Conservation (phyloP, 2,113 vertebrate genomes). For the Mola mola region DNA sequence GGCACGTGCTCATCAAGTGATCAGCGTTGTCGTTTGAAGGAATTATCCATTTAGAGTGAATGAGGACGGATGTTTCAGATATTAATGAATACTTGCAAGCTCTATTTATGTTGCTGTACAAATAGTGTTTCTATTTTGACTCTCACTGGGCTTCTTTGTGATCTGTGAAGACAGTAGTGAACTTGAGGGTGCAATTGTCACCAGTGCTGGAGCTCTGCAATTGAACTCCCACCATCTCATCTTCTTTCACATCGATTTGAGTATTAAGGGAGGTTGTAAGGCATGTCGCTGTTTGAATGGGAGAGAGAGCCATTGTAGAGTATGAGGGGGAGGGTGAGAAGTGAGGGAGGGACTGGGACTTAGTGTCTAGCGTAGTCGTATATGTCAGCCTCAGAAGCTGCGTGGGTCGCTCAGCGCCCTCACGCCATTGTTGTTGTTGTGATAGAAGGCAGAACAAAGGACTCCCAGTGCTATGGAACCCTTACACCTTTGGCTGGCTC, state of each 20-base stretch:
- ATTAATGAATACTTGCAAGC: conserved; percentile 40
- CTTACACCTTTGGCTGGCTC: conserved; percentile 50
- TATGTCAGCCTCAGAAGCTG: conserved; percentile 70
- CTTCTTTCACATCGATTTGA: conserved; percentile 68
- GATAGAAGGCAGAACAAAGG: conserved; percentile 74
- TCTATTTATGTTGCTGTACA: conserved; percentile 40
- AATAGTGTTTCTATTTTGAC: conserved; percentile 45
- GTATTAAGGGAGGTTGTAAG: conserved; percentile 71
- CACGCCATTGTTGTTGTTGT: conserved; percentile 71
- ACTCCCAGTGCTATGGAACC: conserved; percentile 60
- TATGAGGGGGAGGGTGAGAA: conserved; percentile 54
- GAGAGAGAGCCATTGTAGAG: conserved; percentile 46
- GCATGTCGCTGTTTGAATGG: conserved; percentile 71
- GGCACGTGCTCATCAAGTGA: conserved; percentile 54
- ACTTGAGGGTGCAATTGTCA: conserved; percentile 50
- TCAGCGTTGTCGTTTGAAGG: conserved; percentile 69
- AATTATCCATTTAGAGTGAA: conserved; percentile 55
- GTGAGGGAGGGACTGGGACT: conserved; percentile 49
- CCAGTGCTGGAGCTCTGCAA: conserved; percentile 45
- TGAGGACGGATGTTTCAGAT: conserved; percentile 64
- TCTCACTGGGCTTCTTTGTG: conserved; percentile 43
- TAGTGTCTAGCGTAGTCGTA: conserved; percentile 57
- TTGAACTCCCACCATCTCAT: conserved; percentile 68
- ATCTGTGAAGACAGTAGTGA: conserved; percentile 45
- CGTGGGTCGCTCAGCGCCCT: conserved; percentile 64